phyloP scores from a whole-genome alignment of 2,113 vertebrate genomes.

The Mobula birostris region DNA sequence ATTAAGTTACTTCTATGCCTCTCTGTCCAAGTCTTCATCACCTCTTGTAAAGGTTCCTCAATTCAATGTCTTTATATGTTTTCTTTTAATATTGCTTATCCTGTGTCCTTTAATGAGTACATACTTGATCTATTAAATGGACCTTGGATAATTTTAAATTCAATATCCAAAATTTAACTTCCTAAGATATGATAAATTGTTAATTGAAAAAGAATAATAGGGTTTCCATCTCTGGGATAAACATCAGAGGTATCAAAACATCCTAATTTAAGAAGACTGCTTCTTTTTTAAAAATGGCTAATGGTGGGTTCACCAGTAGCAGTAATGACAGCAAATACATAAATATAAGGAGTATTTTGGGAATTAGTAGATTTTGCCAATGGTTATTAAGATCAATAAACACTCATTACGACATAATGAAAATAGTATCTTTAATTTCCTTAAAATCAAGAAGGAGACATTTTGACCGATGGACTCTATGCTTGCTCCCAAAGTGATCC shows the following conservation, averaged over 20 bases:
- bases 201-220: not conserved
- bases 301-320: not conserved
- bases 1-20: not conserved
- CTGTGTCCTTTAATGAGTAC: not conserved
- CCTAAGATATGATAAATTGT: not conserved
- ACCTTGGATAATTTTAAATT: not conserved
- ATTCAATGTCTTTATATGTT: not conserved
- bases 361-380: not conserved
- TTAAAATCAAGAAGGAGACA: not conserved
- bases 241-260: not conserved
- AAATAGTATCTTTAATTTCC: too few relatives aligned
- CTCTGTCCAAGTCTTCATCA: not conserved
- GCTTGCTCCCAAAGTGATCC: too few relatives aligned
- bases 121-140: not conserved
- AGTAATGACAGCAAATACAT: not conserved
- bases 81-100: not conserved
- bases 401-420: not conserved
- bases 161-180: not conserved
- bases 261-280: not conserved
- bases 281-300: not conserved
- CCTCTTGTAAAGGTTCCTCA: not conserved
- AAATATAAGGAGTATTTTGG: not conserved
- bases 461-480: too few relatives aligned
- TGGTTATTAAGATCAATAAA: not conserved
- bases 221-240: not conserved